Evolutionary conservation across 2,888 invertebrate species (phyloP), one percentile per base, ranked within the genome.

Genomic region (Scaptomyza cyrtandrae): DNA sequence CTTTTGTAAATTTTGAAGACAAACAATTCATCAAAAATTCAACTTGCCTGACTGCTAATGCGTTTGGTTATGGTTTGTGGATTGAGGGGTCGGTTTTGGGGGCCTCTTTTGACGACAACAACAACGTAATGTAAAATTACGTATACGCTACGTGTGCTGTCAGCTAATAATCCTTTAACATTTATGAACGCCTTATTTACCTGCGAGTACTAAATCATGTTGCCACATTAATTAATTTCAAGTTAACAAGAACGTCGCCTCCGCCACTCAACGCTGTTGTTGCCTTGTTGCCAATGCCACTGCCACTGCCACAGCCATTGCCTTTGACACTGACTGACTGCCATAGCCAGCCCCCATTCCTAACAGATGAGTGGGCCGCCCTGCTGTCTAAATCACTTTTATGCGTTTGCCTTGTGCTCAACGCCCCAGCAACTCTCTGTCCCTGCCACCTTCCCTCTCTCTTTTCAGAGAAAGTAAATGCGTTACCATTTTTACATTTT

Each of bases 161-260:
- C 80, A 85, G 86, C 86, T 86, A 85, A 85, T 85, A 85, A 85
- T 86, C 86, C 85, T 85, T 85, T 86, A 84, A 71, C 86, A 80
- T 84, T 86, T 86, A 80, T 84, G 85, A 84, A 84, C 80, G 84
- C 86, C 85, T 80, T 78, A 82, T 82, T 86, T 84, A 84, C 82
- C 82, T 82, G 80, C 72, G 80, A 82, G 85, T 80, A 85, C 86
- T 85, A 85, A 85, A 85, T 85, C 85, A 85, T 86, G 86, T 85
- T 86, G 84, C 85, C 86, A 86, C 86, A 85, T 85, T 86, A 85
- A 85, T 85, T 85, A 85, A 86, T 85, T 86, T 82, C 63, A 84
- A 84, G 78, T 84, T 76, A 85, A 82, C 76, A 78, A 84, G 72
- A 57, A 61, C 62, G 60, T 61, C 63, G 57, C 65, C 53, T 71